phyloP scores from a whole-genome alignment of 2,888 invertebrate genomes.

The Sturmia bella region DNA sequence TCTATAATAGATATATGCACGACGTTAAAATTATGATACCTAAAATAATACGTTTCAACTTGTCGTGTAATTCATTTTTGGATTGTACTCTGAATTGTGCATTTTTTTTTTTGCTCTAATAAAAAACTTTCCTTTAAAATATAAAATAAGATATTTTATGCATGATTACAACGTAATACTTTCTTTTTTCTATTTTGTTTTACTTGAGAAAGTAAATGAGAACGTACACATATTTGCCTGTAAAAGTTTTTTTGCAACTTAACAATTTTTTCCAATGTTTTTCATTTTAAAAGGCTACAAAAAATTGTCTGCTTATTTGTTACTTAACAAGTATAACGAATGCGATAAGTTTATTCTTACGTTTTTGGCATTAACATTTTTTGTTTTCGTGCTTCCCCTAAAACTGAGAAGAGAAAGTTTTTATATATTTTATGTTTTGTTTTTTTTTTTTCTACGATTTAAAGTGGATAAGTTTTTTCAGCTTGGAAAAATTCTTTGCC shows the following conservation, averaged over 20 bases:
- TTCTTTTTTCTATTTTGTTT: too few species aligned
- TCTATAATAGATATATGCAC: too few species aligned
- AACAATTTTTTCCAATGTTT: conserved; percentile 9
- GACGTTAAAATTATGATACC: too few species aligned
- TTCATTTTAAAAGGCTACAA: not conserved
- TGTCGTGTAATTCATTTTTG: too few species aligned
- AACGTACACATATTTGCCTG: too few species aligned
- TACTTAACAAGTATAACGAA: conserved; percentile 41
- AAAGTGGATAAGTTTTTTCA: conserved; percentile 48
- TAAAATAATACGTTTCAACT: too few species aligned
- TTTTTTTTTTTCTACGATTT: not conserved
- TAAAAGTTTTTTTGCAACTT: not conserved
- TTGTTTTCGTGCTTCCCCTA: not conserved
- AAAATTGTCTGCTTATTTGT: conserved; percentile 34
- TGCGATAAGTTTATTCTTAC: conserved; percentile 34
- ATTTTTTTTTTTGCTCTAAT: too few species aligned
- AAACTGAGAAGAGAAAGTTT: conserved; percentile 16
- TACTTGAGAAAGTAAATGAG: too few species aligned
- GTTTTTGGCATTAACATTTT: conserved; percentile 18
- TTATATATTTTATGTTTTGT: not conserved
- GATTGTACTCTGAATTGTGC: too few species aligned
- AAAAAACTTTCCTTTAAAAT: too few species aligned
- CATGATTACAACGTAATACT: too few species aligned
- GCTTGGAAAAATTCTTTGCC: not conserved
- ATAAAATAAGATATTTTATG: too few species aligned